Evolutionary conservation across 2,797 vertebrate genomes (phyloP).

Genomic region (Anableps anableps): DNA sequence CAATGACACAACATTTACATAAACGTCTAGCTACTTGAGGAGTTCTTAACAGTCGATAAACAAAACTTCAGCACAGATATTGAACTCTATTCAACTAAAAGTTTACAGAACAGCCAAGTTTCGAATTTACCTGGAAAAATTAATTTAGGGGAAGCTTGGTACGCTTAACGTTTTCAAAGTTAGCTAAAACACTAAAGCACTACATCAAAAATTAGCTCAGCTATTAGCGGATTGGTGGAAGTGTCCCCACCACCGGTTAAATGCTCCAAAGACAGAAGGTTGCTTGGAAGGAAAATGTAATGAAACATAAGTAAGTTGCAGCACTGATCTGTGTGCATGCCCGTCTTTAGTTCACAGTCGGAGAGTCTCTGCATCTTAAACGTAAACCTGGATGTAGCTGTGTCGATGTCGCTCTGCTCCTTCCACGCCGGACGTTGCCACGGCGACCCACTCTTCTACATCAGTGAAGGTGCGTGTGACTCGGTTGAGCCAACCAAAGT

Average conservation of each 20-base stretch:
- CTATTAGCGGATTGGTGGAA: no score
- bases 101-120: no score
- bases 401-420: constrained; percentile 84
- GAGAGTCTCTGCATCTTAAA: constrained; percentile 85
- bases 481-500: constrained; percentile 38
- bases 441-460: constrained; percentile 81
- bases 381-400: constrained; percentile 40
- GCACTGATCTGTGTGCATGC: not conserved
- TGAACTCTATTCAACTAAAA: no score
- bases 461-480: constrained; percentile 79
- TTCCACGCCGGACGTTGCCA: constrained; percentile 86
- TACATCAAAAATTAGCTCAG: no score
- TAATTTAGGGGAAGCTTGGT: no score
- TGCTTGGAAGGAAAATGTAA: not conserved
- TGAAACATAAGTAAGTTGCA: not conserved
- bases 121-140: no score
- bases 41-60: no score
- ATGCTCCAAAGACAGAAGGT: not conserved
- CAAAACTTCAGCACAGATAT: no score
- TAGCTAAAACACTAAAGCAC: no score
- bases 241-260: not conserved
- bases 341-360: constrained; percentile 73
- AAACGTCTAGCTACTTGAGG: no score
- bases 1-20: no score
- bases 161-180: no score